Conservation (phyloP, 2,113 vertebrate species). For the Cacatua alba region DNA sequence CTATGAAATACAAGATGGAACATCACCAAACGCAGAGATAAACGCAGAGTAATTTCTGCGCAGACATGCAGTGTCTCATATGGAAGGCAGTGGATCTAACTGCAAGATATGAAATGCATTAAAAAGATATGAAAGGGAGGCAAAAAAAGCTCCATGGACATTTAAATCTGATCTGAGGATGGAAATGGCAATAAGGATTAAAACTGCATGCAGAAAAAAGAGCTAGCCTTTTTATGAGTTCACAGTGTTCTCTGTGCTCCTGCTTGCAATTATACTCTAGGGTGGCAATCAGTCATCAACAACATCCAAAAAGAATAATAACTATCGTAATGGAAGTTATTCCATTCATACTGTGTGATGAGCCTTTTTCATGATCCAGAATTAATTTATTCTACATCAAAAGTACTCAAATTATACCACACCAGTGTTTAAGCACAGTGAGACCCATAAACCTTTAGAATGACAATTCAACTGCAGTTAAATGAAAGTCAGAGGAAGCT, state of each 20-base stretch:
- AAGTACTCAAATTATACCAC: neutral
- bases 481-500: neutral
- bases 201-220: constrained; percentile 10
- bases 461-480: neutral
- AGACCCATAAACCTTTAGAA: neutral
- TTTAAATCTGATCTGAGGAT: constrained; percentile 5
- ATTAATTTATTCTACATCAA: neutral
- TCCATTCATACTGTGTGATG: neutral
- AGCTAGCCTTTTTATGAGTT: neutral
- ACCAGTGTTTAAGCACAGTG: neutral
- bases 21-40: neutral
- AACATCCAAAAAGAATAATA: constrained; percentile 9
- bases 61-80: neutral
- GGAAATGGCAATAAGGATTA: constrained; percentile 19
- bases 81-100: neutral
- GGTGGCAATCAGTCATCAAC: constrained; percentile 25
- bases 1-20: neutral
- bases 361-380: neutral
- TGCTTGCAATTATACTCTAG: constrained; percentile 17
- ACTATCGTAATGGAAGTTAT: neutral
- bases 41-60: neutral
- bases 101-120: neutral
- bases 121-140: neutral
- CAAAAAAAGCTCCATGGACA: neutral
- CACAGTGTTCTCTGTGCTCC: constrained; percentile 13